Conservation (phyloP, 2,888 invertebrate genomes). For the Myopa tessellatipennis region DNA sequence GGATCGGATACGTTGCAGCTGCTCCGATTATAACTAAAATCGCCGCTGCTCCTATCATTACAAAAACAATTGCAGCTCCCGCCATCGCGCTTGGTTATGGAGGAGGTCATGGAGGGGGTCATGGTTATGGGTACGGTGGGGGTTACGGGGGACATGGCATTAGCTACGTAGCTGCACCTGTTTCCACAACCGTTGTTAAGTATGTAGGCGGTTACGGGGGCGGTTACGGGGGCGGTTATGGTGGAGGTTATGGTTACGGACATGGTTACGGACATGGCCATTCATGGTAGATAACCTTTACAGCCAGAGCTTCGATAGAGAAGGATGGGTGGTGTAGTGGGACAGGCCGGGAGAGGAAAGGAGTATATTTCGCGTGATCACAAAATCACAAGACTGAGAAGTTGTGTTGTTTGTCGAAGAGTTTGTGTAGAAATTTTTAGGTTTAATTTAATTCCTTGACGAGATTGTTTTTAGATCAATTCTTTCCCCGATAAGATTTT, state of each 20-base stretch:
- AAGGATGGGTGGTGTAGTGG: neutral
- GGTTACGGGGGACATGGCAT: conserved; percentile 71
- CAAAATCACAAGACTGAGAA: neutral
- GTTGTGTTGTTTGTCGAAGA: neutral
- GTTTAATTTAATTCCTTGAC: neutral
- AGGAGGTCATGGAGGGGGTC: conserved; percentile 56
- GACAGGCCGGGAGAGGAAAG: too few species aligned
- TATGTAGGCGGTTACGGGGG: conserved; percentile 51
- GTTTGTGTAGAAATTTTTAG: neutral
- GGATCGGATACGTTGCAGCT: conserved; percentile 40
- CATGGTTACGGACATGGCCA: conserved; percentile 54
- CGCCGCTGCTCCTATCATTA: conserved; percentile 51
- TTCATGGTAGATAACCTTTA: conserved; percentile 51
- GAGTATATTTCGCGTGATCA: neutral
- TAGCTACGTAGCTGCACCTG: neutral
- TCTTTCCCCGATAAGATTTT: neutral
- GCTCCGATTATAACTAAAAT: conserved; percentile 49
- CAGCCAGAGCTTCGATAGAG: neutral
- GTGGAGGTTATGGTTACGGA: conserved; percentile 71
- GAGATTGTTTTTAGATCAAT: too few species aligned
- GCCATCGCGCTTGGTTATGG: conserved; percentile 52
- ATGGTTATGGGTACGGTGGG: conserved; percentile 55
- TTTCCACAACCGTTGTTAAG: conserved; percentile 47
- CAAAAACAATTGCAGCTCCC: conserved; percentile 49
- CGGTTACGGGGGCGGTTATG: conserved; percentile 68